These are phyloP conservation scores for Ochropacha duplaris DNA, from an alignment of 2,888 invertebrate species.

Conservation along the genomic window DNA sequence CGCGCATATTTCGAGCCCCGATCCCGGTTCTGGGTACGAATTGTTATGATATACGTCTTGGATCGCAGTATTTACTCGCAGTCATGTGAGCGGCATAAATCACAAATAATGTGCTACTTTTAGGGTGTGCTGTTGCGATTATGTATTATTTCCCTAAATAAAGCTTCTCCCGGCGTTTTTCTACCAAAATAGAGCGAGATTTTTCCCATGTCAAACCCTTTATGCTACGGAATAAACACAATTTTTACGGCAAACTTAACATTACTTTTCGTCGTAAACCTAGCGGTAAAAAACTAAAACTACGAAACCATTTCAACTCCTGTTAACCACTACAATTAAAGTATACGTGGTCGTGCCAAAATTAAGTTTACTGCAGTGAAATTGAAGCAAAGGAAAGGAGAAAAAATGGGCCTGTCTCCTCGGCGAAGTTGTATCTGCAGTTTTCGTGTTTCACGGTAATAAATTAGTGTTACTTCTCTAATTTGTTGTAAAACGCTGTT, in stretches of 20 bases:
- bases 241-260: neutral
- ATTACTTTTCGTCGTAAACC: neutral
- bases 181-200: neutral
- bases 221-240: too few relatives aligned
- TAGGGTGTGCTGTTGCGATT: neutral
- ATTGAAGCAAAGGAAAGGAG: neutral
- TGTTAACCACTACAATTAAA: neutral
- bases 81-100: slow-evolving; percentile 1
- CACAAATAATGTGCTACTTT: neutral
- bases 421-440: neutral
- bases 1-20: neutral
- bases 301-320: neutral
- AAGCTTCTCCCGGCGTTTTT: neutral
- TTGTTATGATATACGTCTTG: neutral
- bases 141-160: neutral
- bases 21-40: neutral
- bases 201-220: neutral
- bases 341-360: neutral
- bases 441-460: neutral
- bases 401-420: neutral
- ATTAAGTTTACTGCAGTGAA: neutral
- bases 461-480: neutral
- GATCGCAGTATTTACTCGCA: neutral
- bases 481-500: neutral
- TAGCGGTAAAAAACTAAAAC: too few relatives aligned